These are phyloP conservation scores for Fragum whitleyi DNA, from an alignment of 2,888 invertebrate genomes.

Conservation along the genomic window DNA sequence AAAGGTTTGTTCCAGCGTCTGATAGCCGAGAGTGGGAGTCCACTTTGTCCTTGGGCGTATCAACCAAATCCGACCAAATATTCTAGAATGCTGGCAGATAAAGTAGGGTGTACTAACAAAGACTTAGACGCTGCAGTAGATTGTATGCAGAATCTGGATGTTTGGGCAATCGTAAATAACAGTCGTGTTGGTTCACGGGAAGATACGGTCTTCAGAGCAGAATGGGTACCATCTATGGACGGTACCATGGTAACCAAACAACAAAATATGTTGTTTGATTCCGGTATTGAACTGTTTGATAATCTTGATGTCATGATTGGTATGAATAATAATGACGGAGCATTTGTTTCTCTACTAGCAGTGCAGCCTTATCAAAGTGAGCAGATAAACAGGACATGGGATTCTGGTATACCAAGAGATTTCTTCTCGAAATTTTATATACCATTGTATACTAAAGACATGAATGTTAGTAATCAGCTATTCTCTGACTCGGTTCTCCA, in stretches of 20 bases:
- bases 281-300: slow-evolving; percentile 37
- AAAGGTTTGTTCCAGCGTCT: slow-evolving; percentile 91
- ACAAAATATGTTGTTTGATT: slow-evolving; percentile 70
- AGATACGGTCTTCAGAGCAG: slow-evolving; percentile 72
- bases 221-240: slow-evolving; percentile 93
- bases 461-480: slow-evolving; percentile 23
- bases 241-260: slow-evolving; percentile 94
- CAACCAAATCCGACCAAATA: slow-evolving; percentile 92
- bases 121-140: slow-evolving; percentile 89
- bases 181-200: slow-evolving; percentile 69
- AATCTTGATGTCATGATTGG: slow-evolving; percentile 65
- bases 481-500: slow-evolving; percentile 41
- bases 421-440: slow-evolving; percentile 52
- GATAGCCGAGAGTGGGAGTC: slow-evolving; percentile 96
- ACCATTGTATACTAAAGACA: slow-evolving; percentile 50
- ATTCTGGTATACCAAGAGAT: slow-evolving; percentile 33
- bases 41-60: slow-evolving; percentile 97
- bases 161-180: slow-evolving; percentile 52
- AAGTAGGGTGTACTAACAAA: slow-evolving; percentile 91
- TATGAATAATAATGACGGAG: slow-evolving; percentile 66
- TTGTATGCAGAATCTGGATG: slow-evolving; percentile 88
- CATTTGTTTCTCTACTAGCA: slow-evolving; percentile 48
- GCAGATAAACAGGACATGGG: slow-evolving; percentile 31
- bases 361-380: slow-evolving; percentile 49
- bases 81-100: slow-evolving; percentile 92